These are phyloP conservation scores for Riparia riparia DNA, from an alignment of 2,113 vertebrate genomes.

Conservation along the genomic window DNA sequence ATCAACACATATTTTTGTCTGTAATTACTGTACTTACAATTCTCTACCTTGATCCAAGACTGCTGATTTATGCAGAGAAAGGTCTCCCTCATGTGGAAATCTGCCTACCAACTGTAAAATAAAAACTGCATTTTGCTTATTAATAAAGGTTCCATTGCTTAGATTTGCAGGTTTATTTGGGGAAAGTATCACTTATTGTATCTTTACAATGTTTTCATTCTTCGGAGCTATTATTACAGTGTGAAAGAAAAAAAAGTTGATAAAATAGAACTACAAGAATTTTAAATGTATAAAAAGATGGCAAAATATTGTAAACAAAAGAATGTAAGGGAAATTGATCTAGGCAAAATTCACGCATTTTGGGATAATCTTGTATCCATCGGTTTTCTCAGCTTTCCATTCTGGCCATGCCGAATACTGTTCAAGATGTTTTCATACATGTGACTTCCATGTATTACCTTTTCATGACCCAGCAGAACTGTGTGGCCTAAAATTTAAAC, in stretches of 20 bases:
- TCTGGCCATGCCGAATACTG: neutral
- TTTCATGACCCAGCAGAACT: neutral
- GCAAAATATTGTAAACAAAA: neutral
- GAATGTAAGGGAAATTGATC: neutral
- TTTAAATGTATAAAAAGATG: neutral
- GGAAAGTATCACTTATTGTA: neutral
- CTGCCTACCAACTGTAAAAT: neutral
- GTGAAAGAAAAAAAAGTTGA: neutral
- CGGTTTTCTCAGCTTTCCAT: neutral
- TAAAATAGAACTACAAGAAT: neutral
- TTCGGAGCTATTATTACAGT: neutral
- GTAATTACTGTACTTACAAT: neutral
- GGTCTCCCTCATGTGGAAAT: slow-evolving; percentile 51
- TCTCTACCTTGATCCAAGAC: neutral
- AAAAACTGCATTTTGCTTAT: neutral
- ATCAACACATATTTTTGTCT: neutral
- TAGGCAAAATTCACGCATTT: neutral
- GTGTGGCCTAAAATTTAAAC: neutral
- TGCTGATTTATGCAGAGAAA: slow-evolving; percentile 24
- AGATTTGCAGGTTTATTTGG: neutral
- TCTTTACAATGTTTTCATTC: neutral
- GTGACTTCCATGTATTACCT: neutral
- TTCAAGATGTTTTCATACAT: neutral
- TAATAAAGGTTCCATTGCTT: neutral
- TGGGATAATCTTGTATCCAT: neutral